Evolutionary conservation across 2,888 invertebrate species (phyloP), one percentile per base, ranked within the genome.

Genomic region (Gastracanthus pulcherrimus): DNA sequence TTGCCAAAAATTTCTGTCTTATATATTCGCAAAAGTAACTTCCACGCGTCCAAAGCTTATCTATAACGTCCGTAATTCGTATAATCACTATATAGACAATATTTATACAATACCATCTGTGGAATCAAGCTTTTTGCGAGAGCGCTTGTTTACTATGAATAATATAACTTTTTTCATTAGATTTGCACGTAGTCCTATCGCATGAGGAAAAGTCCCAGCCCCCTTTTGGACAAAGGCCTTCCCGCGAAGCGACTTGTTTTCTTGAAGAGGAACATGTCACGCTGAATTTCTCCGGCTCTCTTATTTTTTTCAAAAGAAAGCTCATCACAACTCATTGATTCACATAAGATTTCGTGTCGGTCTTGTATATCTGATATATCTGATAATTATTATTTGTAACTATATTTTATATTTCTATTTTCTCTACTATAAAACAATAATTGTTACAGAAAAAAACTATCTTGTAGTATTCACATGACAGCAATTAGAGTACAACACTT

Each of bases 1-100:
- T 29, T 31, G n/a, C 34, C 41, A 41, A 64, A 55, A 70, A 80
- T 66, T 66, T 51, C 58, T 29, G 58, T 51, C 77, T 72, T 76
- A 55, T 81, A 71, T 76, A 76, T 64, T 23, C 55, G 69, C 29
- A 38, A 64, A 26, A 19, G n/a, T 19, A 34, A n/a, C 19, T n/a
- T 16, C 36, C 4, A 41, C n/a, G 26, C 29, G 23, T 48, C 51
- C 11, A 66, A 23, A 79, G 79, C 67, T 74, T 74, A 79, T 79
- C 67, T 31, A n/a, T n/a, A n/a, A 31, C 11, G 48, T 34, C 36
- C n/a, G n/a, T n/a, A n/a, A 4, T 62, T 3, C 45, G 9, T 34
- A 45, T 67, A 48, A 45, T 66, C 41, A 16, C 29, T 29, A 13
- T 78, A 31, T 78, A 66, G 76, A 16, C 19, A 45, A 58, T 79